Evolutionary conservation across 2,888 invertebrate genomes (phyloP), one percentile per base, ranked within the genome.

Genomic region (Tachina lurida): DNA sequence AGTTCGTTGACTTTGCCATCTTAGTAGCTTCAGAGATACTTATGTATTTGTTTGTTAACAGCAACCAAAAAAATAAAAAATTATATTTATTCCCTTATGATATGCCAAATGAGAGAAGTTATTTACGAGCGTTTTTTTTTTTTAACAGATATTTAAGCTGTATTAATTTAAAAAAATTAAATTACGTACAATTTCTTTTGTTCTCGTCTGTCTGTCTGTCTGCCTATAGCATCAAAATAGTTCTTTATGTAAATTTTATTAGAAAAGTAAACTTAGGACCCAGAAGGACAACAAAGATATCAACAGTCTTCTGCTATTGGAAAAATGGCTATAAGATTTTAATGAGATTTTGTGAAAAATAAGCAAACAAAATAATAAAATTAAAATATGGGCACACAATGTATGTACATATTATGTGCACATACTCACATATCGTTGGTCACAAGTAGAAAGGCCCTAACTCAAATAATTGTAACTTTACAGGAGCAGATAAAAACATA

Each of bases 1-100:
- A 67, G 67, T 49, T 67, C 78, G 49, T 62, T 78, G 78, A 78
- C 78, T 31, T 78, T 8, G 2, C 15, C 15, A 41, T 65, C 17
- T 56, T 43, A 47, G 43, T 31, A 31, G 31, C 7, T 31, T 7
- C 5, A 31, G 7, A 31, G 31, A 10, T 67, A n/a, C n/a, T n/a
- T n/a, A n/a, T n/a, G n/a, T n/a, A 17, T 19, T 68, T 77, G 13
- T 60, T 70, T 62, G 31, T 19, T 52, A 43, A 13, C 43, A 43
- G 62, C 63, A 75, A 17, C 31, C 1, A 22, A 22, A 22, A 31
- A 31, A 0, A 31, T 3, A 31, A 31, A 31, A 31, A 49, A 39
- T 10, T 39, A 52, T 52, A 22, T 67, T 9, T 67, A 49, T 47
- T 49, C 63, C 52, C 41, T 43, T 19, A 68, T 49, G 60, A 43